phyloP scores from a whole-genome alignment of 2,888 invertebrate species.

The Diarsia dahlii region DNA sequence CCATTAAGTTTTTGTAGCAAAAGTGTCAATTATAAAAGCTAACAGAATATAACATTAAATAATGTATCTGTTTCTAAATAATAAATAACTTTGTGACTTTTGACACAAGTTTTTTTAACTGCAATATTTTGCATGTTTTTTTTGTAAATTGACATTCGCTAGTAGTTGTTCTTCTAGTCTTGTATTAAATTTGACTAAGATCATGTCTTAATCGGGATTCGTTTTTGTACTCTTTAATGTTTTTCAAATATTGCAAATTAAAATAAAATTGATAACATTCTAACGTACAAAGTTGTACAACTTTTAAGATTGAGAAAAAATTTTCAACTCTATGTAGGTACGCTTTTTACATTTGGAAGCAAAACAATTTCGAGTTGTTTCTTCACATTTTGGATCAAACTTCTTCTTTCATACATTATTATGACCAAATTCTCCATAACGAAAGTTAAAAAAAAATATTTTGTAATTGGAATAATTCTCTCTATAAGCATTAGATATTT shows the following conservation, averaged over 20 bases:
- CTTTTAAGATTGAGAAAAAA: constrained; percentile 31
- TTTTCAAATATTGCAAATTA: constrained; percentile 56
- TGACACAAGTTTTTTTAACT: constrained; percentile 39
- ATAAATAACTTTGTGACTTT: constrained; percentile 13
- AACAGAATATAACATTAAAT: constrained; percentile 38
- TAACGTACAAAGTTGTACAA: constrained; percentile 55
- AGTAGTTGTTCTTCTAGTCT: constrained; percentile 66
- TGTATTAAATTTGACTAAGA: constrained; percentile 57
- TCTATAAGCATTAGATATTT: constrained; percentile 88
- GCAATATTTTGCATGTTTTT: constrained; percentile 50
- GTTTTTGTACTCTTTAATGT: constrained; percentile 44
- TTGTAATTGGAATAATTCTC: constrained; percentile 87
- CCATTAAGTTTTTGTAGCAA: constrained; percentile 61
- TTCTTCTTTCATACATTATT: constrained; percentile 59
- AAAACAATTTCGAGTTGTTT: constrained; percentile 55
- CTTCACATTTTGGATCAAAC: constrained; percentile 56
- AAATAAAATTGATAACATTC: constrained; percentile 50
- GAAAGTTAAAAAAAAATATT: constrained; percentile 72
- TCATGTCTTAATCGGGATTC: constrained; percentile 46
- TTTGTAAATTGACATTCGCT: constrained; percentile 49
- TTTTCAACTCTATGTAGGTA: constrained; percentile 28
- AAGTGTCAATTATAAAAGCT: constrained; percentile 72
- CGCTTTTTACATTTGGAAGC: constrained; percentile 62
- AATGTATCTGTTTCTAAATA: constrained; percentile 22
- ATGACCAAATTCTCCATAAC: constrained; percentile 83